Evolutionary conservation across 2,113 vertebrate genomes (phyloP), one percentile per base, ranked within the genome.

Genomic region (Atherinomorus stipes): DNA sequence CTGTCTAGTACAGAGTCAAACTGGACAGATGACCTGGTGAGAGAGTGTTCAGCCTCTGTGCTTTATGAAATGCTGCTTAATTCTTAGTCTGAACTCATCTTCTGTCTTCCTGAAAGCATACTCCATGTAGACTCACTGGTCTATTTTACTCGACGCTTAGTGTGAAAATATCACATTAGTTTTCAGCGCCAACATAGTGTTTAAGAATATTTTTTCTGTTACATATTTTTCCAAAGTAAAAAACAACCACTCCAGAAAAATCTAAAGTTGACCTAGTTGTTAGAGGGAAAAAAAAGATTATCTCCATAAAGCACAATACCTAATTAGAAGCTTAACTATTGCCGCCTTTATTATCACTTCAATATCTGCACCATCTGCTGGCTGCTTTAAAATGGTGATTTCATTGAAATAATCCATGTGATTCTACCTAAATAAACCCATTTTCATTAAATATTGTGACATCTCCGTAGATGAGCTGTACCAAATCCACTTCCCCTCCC

Each of bases 401-500:
- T 75, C 34, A 11, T 50, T 34, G 38, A 62, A 56, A 68, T 74
- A 61, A 74, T 64, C 71, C 45, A 77, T 18, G 21, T 59, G 54
- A 69, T 82, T 69, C 18, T 47, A 74, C 56, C 47, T 47, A 79
- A 78, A 80, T 68, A 47, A 79, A 77, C 22, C 16, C 28, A 74
- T 83, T 86, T 83, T 67, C 60, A 77, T 82, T 68, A 66, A 86
- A 86, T 85, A 80, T 60, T 74, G 70, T 73, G 70, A 85, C 60
- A 56, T 77, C 52, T 81, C 42, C 74, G 51, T 56, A 60, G 23
- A 73, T 63, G 62, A 81, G 47, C 52, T 51, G 26, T 66, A 78
- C 34, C 69, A 73, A 72, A 81, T 51, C 67, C 22, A 42, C 62
- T 49, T 64, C 88, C 86, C 90, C 76, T 87, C 85, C 87, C 89